Evolutionary conservation across 2,797 vertebrate genomes (phyloP).

Genomic region (Myotis daubentonii): DNA sequence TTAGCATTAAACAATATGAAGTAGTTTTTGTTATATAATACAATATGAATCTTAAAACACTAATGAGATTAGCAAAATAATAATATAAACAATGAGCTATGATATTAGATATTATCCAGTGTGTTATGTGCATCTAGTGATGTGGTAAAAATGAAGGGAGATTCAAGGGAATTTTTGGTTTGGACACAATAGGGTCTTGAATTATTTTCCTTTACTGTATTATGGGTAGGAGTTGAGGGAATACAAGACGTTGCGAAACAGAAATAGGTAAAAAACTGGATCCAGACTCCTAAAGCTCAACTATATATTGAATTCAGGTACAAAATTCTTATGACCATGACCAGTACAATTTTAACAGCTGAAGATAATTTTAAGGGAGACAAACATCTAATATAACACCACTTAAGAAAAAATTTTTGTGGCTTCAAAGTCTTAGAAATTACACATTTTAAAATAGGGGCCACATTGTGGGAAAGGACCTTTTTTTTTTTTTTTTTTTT

Average conservation of each 20-base stretch:
- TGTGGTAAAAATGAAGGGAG: neutral
- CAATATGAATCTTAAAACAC: constrained; percentile 35
- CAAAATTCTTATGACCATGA: constrained; percentile 19
- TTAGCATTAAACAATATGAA: constrained; percentile 34
- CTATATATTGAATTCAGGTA: neutral
- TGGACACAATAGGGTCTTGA: neutral
- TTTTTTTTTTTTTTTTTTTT: neutral
- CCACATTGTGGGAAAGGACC: neutral
- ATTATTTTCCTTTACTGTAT: constrained; percentile 29
- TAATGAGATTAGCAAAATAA: neutral
- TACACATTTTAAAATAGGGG: neutral
- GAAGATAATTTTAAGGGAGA: constrained; percentile 32
- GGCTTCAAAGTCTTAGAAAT: constrained; percentile 17
- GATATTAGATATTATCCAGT: neutral
- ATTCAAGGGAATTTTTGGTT: constrained; percentile 24
- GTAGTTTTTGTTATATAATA: constrained; percentile 41
- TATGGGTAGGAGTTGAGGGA: neutral
- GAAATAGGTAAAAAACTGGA: neutral
- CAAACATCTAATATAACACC: neutral
- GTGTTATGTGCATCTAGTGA: neutral
- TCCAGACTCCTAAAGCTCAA: neutral
- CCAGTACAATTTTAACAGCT: neutral
- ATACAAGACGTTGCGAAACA: constrained; percentile 27
- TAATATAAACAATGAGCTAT: neutral
- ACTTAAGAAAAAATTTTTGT: constrained; percentile 31